Evolutionary conservation across 2,888 invertebrate species (phyloP), one percentile per base, ranked within the genome.

Genomic region (Eupithecia pulchellata): DNA sequence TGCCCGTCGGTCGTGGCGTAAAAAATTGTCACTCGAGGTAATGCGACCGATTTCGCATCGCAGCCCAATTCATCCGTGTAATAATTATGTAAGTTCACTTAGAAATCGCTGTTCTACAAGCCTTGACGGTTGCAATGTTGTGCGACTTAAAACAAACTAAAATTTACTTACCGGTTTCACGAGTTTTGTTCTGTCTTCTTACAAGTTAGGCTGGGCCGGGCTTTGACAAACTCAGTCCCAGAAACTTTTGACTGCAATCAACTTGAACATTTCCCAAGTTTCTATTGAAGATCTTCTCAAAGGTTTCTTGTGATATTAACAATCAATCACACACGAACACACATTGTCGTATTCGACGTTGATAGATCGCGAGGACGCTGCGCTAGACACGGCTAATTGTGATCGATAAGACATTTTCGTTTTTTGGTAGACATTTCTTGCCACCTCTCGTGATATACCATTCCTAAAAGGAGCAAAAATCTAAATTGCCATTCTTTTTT

Each of bases 1-100:
- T 69, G 69, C 42, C 64, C 34, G 52, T 55, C 39, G 77, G 52
- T 55, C 39, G 77, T 82, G 70, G 82, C 86, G 85, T 84, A 82
- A 82, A 84, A 83, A 84, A 86, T 84, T 84, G 82, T 83, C 84
- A 81, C 76, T 78, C 76, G 73, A 76, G 72, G 82, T 81, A 80
- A 78, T 81, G 81, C 80, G 77, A 77, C 68, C 77, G 78, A 78
- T 84, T 85, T 85, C 82, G 75, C 73, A 75, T 85, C 82, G 75
- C 73, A 75, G 75, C 67, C 72, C 73, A 79, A 79, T 78, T 75
- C 79, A 76, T 75, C 80, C 82, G 82, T 83, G 76, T 78, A 81
- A 80, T 76, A 73, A 72, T 76, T 80, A 69, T 67, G 71, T 77
- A 78, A 80, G 76, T 76, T 58, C 69, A 42, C 62, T 64, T 69